Evolutionary conservation across 2,797 vertebrate species (phyloP).

Genomic region (Urophycis tenuis): DNA sequence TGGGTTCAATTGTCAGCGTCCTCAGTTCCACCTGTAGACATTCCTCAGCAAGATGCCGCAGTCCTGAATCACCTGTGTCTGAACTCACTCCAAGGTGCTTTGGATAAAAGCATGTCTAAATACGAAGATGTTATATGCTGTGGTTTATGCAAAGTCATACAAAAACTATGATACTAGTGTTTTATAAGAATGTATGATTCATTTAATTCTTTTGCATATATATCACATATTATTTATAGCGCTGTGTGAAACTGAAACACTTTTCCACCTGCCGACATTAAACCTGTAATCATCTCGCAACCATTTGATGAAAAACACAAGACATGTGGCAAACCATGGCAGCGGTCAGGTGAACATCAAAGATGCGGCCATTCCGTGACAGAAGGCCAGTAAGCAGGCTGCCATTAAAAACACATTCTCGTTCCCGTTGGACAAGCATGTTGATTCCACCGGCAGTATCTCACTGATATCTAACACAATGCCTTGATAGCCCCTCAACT

Average conservation of each 20-base stretch:
- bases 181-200: not conserved
- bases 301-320: conserved; percentile 38
- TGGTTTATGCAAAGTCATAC: not conserved
- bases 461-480: not conserved
- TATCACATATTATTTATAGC: not conserved
- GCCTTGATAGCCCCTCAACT: not conserved
- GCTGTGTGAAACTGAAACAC: not conserved
- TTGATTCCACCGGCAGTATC: conserved; percentile 36
- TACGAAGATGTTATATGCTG: too few relatives aligned
- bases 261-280: conserved; percentile 61
- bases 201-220: not conserved
- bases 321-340: conserved; percentile 45
- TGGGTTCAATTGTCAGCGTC: not conserved
- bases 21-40: not conserved
- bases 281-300: conserved; percentile 37
- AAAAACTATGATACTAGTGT: not conserved
- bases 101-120: too few relatives aligned
- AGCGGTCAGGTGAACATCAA: conserved; percentile 47
- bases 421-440: conserved; percentile 47
- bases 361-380: conserved; percentile 43
- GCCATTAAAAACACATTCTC: conserved; percentile 53
- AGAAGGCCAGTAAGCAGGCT: conserved; percentile 32
- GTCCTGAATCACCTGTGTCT: not conserved
- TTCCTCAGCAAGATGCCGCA: not conserved
- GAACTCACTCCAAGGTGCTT: not conserved